Evolutionary conservation across 2,113 vertebrate genomes (phyloP), one percentile per base, ranked within the genome.

Genomic region (Rhodinocichla rosea): DNA sequence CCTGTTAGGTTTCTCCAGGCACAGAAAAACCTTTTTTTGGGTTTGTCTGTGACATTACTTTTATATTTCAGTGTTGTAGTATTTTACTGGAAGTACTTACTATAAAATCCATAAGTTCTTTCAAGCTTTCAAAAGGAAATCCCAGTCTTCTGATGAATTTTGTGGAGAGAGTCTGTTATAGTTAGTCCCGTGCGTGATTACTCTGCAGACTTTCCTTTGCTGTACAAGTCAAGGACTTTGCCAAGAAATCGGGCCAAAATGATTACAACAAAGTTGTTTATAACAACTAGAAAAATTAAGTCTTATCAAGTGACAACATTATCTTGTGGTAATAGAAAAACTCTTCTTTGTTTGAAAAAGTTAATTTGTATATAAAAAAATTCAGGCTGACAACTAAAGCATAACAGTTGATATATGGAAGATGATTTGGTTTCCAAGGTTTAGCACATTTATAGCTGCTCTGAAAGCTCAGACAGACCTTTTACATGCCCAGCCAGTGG

Each of bases 261-360:
- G 55, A 87, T 75, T 94, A 67, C 60, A 80, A 67, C 68, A 33
- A 92, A 89, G 40, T 90, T 87, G 91, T 86, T 90, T 73, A 80
- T 71, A 67, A 75, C 1, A 32, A 76, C 30, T 24, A 85, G 47
- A 89, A 79, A 83, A 84, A 92, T 74, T 69, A 83, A 85, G 45
- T 62, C 49, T 79, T 82, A 82, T 39, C 63, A 90, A 95, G 63
- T 90, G 83, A 82, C 37, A 80, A 50, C 23, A 44, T 82, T 67
- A 77, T 88, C 68, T 68, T 3, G 2, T 50, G 49, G 30, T 57
- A 86, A 78, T 53, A 92, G 69, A 68, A 28, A 78, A 88, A 47
- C 60, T 75, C 13, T 44, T 80, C 84, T 80, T 94, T 87, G 68
- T 76, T 94, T 32, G 22, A 60, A 92, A 64, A 63, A 79, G 26